Evolutionary conservation across 2,888 invertebrate genomes (phyloP).

Genomic region (Hydriomena furcata): DNA sequence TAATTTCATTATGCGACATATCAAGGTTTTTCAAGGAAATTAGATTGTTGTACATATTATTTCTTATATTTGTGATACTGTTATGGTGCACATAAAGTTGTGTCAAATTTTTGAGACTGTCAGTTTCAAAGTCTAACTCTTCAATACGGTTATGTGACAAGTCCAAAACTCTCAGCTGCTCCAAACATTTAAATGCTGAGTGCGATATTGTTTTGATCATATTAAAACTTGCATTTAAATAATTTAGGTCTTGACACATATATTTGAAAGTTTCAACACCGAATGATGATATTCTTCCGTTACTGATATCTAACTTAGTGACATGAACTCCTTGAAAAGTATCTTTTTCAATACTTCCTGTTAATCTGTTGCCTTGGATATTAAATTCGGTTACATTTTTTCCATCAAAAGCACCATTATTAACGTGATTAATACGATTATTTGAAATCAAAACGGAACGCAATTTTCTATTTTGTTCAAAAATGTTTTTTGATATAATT

Average conservation of each 20-base stretch:
- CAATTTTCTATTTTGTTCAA: conserved; percentile 20
- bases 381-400: conserved; percentile 23
- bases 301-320: conserved; percentile 21
- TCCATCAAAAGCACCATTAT: conserved; percentile 21
- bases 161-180: conserved; percentile 18
- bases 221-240: conserved; percentile 29
- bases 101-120: conserved; percentile 17
- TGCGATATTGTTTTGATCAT: conserved; percentile 18
- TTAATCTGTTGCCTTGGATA: conserved; percentile 20
- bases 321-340: conserved; percentile 29
- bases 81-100: conserved; percentile 23
- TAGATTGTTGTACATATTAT: conserved; percentile 17
- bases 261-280: conserved; percentile 20
- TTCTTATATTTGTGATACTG: conserved; percentile 15
- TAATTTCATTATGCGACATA: conserved; percentile 27
- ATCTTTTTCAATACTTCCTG: conserved; percentile 18
- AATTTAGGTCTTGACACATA: conserved; percentile 18
- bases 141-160: conserved; percentile 28
- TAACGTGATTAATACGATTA: conserved; percentile 24
- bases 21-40: conserved; percentile 20
- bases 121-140: conserved; percentile 23
- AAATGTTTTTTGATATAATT: conserved; percentile 14
- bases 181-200: conserved; percentile 23
- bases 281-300: conserved; percentile 21
- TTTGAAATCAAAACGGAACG: conserved; percentile 16